Evolutionary conservation across 2,797 vertebrate genomes (phyloP).

Genomic region (Chromobotia macracanthus): DNA sequence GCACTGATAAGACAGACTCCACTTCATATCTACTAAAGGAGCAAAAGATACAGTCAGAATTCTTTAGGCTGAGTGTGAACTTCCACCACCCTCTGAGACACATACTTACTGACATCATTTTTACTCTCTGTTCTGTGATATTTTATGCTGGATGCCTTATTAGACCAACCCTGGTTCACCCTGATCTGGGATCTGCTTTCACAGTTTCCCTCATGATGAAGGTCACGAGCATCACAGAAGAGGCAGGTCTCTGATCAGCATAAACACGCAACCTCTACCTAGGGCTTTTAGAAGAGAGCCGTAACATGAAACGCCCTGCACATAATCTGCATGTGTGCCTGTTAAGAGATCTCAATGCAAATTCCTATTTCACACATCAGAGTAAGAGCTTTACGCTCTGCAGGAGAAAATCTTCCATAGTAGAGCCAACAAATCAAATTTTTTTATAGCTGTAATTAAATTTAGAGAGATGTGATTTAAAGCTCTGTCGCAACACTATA

Average conservation of each 20-base stretch:
- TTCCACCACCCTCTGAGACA: slow-evolving; percentile 22
- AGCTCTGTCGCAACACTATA: slow-evolving; percentile 29
- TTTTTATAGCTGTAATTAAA: slow-evolving; percentile 46
- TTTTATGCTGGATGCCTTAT: slow-evolving; percentile 37
- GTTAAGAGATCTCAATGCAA: slow-evolving; percentile 41
- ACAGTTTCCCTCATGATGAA: slow-evolving; percentile 8
- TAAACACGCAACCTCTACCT: slow-evolving; percentile 11
- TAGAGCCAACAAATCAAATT: slow-evolving; percentile 33
- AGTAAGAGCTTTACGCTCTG: slow-evolving; percentile 42
- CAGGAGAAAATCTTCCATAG: slow-evolving; percentile 40
- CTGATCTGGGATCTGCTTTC: slow-evolving; percentile 43
- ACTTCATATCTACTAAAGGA: slow-evolving; percentile 29
- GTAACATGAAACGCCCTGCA: not conserved
- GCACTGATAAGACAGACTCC: slow-evolving; percentile 15
- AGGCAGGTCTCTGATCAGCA: slow-evolving; percentile 14
- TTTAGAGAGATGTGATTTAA: slow-evolving; percentile 43
- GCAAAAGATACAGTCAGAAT: slow-evolving; percentile 10
- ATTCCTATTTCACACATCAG: slow-evolving; percentile 42
- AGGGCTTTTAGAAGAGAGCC: slow-evolving; percentile 18
- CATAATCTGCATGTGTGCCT: slow-evolving; percentile 23
- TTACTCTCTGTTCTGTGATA: slow-evolving; percentile 14
- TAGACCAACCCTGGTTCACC: slow-evolving; percentile 5
- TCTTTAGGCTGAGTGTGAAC: not conserved
- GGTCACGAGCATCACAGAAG: not conserved
- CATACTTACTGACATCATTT: slow-evolving; percentile 20